Evolutionary conservation across 2,797 vertebrate species (phyloP).

Genomic region (Dipus sagitta): DNA sequence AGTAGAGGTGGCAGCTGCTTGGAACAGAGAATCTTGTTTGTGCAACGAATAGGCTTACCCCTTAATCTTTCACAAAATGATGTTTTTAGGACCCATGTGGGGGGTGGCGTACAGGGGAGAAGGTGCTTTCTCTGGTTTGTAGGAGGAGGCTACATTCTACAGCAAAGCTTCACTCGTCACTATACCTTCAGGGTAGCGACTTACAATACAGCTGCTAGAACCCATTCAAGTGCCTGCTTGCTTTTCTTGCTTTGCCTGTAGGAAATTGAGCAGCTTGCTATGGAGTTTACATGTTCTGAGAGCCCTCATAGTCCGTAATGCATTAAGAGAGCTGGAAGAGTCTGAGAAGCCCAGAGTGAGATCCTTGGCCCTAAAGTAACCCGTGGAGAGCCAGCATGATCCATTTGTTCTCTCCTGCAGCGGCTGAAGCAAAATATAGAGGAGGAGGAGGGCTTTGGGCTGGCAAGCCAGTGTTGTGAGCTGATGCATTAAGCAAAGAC

Average conservation of each 20-base stretch:
- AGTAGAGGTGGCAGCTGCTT: neutral
- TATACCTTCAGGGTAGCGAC: neutral
- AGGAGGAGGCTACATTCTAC: neutral
- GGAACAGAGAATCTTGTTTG: neutral
- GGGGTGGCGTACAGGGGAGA: neutral
- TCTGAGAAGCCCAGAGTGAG: slow-evolving; percentile 6
- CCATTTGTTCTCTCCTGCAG: neutral
- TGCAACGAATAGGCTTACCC: neutral
- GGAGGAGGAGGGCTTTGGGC: neutral
- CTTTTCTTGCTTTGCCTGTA: neutral
- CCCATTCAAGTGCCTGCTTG: neutral
- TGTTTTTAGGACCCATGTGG: neutral
- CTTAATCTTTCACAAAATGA: neutral
- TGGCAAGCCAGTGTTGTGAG: neutral
- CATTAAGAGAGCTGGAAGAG: neutral
- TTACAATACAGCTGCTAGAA: neutral
- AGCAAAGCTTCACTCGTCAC: neutral
- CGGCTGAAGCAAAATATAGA: neutral
- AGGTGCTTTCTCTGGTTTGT: neutral
- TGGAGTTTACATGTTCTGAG: neutral
- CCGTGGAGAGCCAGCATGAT: neutral
- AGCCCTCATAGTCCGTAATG: neutral
- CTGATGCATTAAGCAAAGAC: neutral
- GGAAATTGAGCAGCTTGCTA: neutral
- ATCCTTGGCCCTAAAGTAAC: neutral